These are phyloP conservation scores for Simalia tracyae DNA, from an alignment of 2,797 vertebrate species.

Conservation along the genomic window DNA sequence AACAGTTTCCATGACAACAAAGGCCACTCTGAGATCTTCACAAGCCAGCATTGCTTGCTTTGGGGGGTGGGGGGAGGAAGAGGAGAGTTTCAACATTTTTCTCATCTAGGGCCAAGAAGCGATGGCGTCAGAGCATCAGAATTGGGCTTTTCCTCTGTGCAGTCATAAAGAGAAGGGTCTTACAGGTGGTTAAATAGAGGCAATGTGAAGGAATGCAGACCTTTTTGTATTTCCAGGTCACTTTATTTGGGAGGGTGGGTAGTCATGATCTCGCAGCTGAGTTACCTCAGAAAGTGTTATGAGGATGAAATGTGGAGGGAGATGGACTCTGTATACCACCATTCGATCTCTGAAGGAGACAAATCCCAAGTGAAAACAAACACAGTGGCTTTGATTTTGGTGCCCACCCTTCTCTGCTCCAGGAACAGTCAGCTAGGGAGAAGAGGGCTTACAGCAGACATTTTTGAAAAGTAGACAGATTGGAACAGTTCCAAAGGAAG, in stretches of 20 bases:
- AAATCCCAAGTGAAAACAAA: neutral
- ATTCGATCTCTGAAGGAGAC: neutral
- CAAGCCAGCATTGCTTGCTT: neutral
- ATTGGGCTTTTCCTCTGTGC: neutral
- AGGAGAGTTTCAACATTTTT: neutral
- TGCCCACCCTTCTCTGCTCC: neutral
- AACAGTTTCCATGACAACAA: constrained; percentile 4
- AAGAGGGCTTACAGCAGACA: neutral
- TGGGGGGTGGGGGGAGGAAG: neutral
- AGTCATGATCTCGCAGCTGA: neutral
- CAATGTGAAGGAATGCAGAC: neutral
- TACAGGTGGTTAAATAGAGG: neutral
- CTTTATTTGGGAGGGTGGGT: neutral
- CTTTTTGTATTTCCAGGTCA: neutral
- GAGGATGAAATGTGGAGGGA: neutral
- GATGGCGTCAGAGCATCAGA: neutral
- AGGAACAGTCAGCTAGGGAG: neutral
- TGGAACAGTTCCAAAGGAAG: neutral
- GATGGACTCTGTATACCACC: neutral
- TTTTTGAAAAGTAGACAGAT: neutral
- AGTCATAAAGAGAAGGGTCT: neutral
- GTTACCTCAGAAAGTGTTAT: neutral
- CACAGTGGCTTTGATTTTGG: neutral
- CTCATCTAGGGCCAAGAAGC: neutral
- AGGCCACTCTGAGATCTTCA: neutral